Percentiles rank a stretch among this genome's conserved stretches.
Conservation (phyloP, 2,113 vertebrate species). For the Mastomys natalensis region DNA sequence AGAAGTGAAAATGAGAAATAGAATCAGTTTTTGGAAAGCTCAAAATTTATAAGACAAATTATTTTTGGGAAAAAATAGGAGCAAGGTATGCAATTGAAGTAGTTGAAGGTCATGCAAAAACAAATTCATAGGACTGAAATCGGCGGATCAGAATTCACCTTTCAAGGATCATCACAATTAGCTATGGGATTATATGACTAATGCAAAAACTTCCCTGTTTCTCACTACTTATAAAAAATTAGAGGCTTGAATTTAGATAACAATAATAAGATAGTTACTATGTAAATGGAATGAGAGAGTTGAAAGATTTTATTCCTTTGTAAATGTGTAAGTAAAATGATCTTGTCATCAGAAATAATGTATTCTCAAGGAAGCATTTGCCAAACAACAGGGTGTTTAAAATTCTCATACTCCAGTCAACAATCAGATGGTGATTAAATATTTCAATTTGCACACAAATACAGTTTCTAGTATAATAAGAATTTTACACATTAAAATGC, state of each 20-base stretch:
- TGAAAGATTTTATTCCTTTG: neutral
- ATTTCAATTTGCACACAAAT: neutral
- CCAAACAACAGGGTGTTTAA: neutral
- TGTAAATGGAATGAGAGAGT: neutral
- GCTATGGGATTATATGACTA: neutral
- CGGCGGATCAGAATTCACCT: neutral
- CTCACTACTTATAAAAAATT: constrained; percentile 11
- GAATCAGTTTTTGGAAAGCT: neutral
- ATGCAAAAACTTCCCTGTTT: neutral
- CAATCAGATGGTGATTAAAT: neutral
- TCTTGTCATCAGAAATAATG: neutral
- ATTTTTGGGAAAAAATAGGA: neutral
- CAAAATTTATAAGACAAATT: neutral
- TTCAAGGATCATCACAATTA: neutral
- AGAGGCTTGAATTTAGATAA: neutral
- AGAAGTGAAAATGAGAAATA: constrained; percentile 12
- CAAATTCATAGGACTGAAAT: neutral
- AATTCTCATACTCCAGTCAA: neutral
- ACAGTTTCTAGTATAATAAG: neutral
- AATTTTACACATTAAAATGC: neutral
- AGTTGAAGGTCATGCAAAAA: neutral
- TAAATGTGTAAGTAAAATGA: neutral
- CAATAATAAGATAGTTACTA: constrained; percentile 35
- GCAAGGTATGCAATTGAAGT: neutral
- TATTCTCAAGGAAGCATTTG: constrained; percentile 23